Base-by-base conservation (phyloP, 2,113 vertebrate species). In the Peromyscus maniculatus region DNA sequence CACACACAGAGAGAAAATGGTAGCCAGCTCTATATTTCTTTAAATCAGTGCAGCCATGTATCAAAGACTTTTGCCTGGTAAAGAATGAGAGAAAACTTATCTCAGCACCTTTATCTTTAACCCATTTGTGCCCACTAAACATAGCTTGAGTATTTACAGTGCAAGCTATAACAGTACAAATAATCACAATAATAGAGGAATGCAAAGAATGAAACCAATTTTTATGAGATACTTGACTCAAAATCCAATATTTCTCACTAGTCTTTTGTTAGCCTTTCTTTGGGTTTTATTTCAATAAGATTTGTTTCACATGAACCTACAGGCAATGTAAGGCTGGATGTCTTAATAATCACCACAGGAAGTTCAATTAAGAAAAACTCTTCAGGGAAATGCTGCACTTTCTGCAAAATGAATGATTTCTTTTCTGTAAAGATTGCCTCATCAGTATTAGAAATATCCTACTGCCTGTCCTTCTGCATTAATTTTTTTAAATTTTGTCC, bases 21-120 rank as follows among this genome's bases (percentile, higher is more conserved):
- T 26, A 66, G 59, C 22, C 26, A 86, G 43, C 21, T 95, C 10
- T 95, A 31, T 95, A 8, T 94, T 95, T 97, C 43, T 96, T 95
- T 96, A 91, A 96, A 93, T 93, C 67, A 90, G 89, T 86, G 62
- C 67, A 84, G 33, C 13, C 43, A 82, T 92, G 86, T 93, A 92
- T 84, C 91, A 97, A 93, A 94, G 16, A 55, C 13, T 11, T 2
- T 24, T 46, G 72, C 16, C 43, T 93, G 72, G 22, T 43, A 96
- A 69, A 91, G 19, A 78, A 87, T 2, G 59, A 74, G n/a, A 94
- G 26, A 93, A 96, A 92, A 21, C 12, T 2, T 36, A 12, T 62
- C 33, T 96, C 77, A 96, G 86, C 55, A 97, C 22, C 94, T 97
- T 94, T 91, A 82, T 69, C 31, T 67, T 94, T 96, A 94, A 91